Percentiles rank a stretch among this genome's conserved stretches.
Evolutionary conservation across 2,888 invertebrate genomes (phyloP).

Genomic region (Cryptosula pallasiana): DNA sequence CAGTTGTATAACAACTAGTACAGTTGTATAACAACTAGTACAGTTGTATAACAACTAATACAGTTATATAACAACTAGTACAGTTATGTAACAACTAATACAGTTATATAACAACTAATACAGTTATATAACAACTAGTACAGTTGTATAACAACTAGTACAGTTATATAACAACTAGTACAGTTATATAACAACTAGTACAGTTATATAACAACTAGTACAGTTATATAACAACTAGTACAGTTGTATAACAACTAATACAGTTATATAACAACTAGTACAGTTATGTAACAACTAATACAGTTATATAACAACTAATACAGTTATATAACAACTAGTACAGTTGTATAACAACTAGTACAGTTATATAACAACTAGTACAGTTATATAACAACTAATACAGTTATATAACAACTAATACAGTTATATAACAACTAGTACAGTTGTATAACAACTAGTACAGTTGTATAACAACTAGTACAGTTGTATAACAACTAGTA

Average conservation of each 20-base stretch:
- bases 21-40: background rate
- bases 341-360: background rate
- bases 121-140: background rate
- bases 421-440: background rate
- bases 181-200: background rate
- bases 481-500: background rate
- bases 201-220: background rate
- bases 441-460: background rate
- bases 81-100: background rate
- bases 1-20: background rate
- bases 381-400: background rate
- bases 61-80: background rate
- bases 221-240: background rate
- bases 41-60: background rate
- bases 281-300: background rate
- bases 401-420: background rate
- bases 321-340: background rate
- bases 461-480: too few relatives aligned
- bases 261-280: background rate
- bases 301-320: too few relatives aligned
- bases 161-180: background rate
- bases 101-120: background rate
- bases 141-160: too few relatives aligned
- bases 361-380: background rate
- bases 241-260: background rate